Base-by-base conservation (phyloP, 2,797 vertebrate genomes). In the Manis pentadactyla region DNA sequence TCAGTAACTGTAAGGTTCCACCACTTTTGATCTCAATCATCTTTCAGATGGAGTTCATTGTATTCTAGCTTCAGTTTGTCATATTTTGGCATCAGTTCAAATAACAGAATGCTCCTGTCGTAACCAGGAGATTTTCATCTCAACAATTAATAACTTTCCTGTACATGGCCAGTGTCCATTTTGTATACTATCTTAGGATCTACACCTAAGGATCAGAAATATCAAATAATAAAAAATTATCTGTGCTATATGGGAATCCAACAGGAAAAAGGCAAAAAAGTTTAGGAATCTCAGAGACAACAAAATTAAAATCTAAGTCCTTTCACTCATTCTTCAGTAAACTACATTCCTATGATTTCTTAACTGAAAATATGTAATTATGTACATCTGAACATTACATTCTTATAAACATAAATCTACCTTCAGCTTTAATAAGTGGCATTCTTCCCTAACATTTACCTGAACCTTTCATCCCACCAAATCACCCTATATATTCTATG, bases 211-310 rank as follows among this genome's bases (percentile, higher is more conserved):
- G 64, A 75, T 93, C 68, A 92, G 59, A 87, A 29, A 74, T 46
- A 75, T 25, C 25, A 89, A 75, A 83, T 78, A 82, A 88, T 61
- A 77, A 73, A 69, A 92, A 86, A 57, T 69, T 37, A 69, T 61
- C 39, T 73, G 74, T 53, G 25, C 31, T 90, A 5, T 53, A 92
- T 88, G 49, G n/a, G 29, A 87, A 42, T 46, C 19, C 64, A 51
- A 55, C 12, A 75, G 49, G 77, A 93, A 92, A 92, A 57, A 46
- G 34, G 49, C 13, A 96, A 93, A 55, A 94, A 55, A 92, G 86
- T 96, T 97, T 95, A 93, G 49, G n/a, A 90, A 29, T 69, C 37
- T 90, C 87, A 97, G 82, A 96, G 90, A 97, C 96, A 95, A 31
- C 87, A 82, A 95, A 77, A 74, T 75, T 90, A 92, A 87, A 96